Percentiles rank a stretch among this genome's conserved stretches.
Conservation (phyloP, 2,113 vertebrate species). For the Sardina pilchardus region DNA sequence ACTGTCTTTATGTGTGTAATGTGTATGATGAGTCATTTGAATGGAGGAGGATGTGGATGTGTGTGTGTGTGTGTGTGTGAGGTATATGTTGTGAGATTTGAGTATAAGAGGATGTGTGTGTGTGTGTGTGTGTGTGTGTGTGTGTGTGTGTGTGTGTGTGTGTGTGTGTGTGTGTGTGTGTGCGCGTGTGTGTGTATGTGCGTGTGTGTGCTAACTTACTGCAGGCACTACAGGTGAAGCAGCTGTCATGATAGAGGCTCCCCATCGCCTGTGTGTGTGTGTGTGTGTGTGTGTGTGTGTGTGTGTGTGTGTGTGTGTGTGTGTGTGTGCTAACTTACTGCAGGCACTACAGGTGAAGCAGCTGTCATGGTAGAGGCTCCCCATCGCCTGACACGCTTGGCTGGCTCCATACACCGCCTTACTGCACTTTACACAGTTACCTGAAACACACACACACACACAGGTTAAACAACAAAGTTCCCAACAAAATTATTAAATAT, state of each 20-base stretch:
- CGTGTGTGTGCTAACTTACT: too few relatives aligned
- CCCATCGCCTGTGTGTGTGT: constrained; percentile 2
- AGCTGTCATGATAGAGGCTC: too few relatives aligned
- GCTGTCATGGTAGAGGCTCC: constrained; percentile 89
- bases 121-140: not conserved
- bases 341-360: constrained; percentile 97
- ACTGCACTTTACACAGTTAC: constrained; percentile 88
- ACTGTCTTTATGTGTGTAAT: not conserved
- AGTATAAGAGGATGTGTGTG: not conserved
- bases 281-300: constrained; percentile 1
- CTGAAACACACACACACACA: constrained; percentile 64
- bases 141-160: not conserved
- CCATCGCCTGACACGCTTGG: constrained; percentile 97
- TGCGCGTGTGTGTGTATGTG: constrained; percentile 28
- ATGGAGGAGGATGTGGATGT: not conserved
- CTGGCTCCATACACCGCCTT: constrained; percentile 87
- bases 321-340: constrained; percentile 78
- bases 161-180: constrained; percentile 27
- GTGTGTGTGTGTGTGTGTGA: not conserved
- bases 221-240: too few relatives aligned
- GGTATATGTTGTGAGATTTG: not conserved
- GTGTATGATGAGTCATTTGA: not conserved
- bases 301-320: constrained; percentile 26
- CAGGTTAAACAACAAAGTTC: constrained; percentile 16
- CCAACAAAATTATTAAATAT: not conserved